Base-by-base conservation (phyloP, 1,140 invertebrate genomes). In the Drosophila burlai region DNA sequence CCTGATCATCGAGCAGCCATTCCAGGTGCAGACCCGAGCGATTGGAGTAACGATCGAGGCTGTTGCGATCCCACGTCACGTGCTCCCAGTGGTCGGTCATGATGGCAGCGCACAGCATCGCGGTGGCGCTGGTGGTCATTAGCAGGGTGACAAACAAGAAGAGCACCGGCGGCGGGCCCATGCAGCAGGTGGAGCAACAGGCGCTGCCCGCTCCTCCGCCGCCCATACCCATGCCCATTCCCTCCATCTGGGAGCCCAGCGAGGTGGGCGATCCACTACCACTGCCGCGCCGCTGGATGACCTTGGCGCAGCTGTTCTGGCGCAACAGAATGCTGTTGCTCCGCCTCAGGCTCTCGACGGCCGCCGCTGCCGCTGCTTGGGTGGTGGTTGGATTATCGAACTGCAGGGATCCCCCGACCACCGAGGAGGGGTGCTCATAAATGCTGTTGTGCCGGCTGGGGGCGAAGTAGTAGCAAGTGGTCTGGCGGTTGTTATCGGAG, bases 1-100 rank as follows among this genome's bases (percentile, higher is more conserved):
- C 95, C 68, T 94, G 95, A 36, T 95, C 95, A 57, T 96, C 94
- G 10, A 96, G 93, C 26, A 96, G 92, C 95, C 95, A 96, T 71
- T 95, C 94, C 62, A 96, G 83, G 43, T 83, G 89, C 52, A 91
- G 24, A 1, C 80, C 81, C 16, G 91, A 85, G 40, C 94, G 93
- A 86, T 95, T 96, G 31, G 94, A 93, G 59, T 94, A 93, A 0
- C 93, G 92, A 59, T 94, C 93, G 43, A 96, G 91, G 21, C 94
- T 94, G 5, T 93, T 91, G 43, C 94, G 94, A 91, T 97, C 95
- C 96, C 97, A 97, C 36, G 94, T 94, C 38, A 97, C 95, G 82
- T 96, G 95, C 91, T 98, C 97, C 97, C 97, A 97, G 87, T 97
- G 96, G 83, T 97, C 96, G 26, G 97, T 97, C 95, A 97, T 96